Evolutionary conservation across 2,797 vertebrate genomes (phyloP).

Genomic region (Labeo calbasu): DNA sequence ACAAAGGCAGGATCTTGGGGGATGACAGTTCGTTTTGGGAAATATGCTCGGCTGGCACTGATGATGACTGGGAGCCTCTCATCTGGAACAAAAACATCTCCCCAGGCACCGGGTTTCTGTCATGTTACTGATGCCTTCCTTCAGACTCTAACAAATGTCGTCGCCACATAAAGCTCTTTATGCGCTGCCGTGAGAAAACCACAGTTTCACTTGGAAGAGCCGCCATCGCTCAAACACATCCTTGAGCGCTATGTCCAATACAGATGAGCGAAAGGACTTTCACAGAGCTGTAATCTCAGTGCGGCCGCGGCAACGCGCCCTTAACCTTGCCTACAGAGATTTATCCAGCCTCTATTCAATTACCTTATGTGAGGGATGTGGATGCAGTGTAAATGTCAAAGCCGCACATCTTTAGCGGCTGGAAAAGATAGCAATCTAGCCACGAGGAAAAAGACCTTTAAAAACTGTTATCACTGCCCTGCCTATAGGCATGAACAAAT

Average conservation of each 20-base stretch:
- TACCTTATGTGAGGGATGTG: constrained; percentile 39
- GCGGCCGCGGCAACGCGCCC: constrained; percentile 2
- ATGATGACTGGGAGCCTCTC: constrained; percentile 33
- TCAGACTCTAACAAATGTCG: constrained; percentile 35
- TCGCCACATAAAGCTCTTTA: not conserved
- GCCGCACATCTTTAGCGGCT: constrained; percentile 8
- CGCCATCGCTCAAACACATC: not conserved
- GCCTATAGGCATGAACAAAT: constrained; percentile 21
- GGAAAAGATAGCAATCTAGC: constrained; percentile 43
- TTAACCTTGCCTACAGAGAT: constrained; percentile 33
- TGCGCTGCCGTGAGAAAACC: not conserved
- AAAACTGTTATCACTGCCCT: constrained; percentile 14
- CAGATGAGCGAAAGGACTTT: constrained; percentile 5
- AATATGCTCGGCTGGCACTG: constrained; percentile 22
- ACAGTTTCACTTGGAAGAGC: constrained; percentile 9
- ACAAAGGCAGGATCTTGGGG: constrained; percentile 29
- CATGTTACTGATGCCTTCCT: constrained; percentile 33
- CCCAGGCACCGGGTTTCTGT: constrained; percentile 28
- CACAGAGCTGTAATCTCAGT: constrained; percentile 7
- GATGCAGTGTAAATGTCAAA: constrained; percentile 50
- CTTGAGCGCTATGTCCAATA: constrained; percentile 16
- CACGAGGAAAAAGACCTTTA: constrained; percentile 38
- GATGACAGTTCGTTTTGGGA: constrained; percentile 27
- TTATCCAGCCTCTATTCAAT: constrained; percentile 41
- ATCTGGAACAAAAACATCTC: constrained; percentile 44